Evolutionary conservation across 2,113 vertebrate species (phyloP).

Genomic region (Chaetodon auriga): DNA sequence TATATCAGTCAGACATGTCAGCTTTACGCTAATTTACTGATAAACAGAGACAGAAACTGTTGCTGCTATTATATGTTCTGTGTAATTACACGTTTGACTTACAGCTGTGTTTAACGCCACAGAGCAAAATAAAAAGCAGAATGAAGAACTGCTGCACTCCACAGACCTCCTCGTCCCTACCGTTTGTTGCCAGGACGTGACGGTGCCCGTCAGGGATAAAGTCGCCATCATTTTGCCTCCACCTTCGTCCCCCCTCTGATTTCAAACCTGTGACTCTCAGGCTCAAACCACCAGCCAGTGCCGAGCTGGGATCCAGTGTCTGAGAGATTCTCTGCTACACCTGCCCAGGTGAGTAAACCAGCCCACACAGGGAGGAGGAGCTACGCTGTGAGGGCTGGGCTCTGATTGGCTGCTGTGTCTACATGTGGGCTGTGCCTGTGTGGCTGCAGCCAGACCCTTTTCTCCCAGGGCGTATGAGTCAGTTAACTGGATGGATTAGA

Average conservation of each 20-base stretch:
- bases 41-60: neutral
- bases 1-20: slow-evolving; percentile 4
- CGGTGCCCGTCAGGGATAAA: slow-evolving; percentile 78
- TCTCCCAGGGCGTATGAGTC: slow-evolving; percentile 25
- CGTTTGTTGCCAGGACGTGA: slow-evolving; percentile 80
- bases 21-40: neutral
- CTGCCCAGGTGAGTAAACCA: slow-evolving; percentile 74
- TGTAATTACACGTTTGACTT: neutral
- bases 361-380: slow-evolving; percentile 56
- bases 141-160: neutral
- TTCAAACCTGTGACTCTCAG: slow-evolving; percentile 34
- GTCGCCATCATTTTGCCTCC: slow-evolving; percentile 83
- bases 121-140: neutral
- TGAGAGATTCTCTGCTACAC: slow-evolving; percentile 61
- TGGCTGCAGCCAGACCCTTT: slow-evolving; percentile 4
- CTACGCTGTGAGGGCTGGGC: neutral
- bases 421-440: slow-evolving; percentile 26
- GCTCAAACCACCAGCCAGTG: neutral
- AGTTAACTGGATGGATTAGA: slow-evolving; percentile 20
- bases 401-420: slow-evolving; percentile 52
- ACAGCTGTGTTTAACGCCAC: neutral
- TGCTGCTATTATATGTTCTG: neutral
- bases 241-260: slow-evolving; percentile 35
- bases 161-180: slow-evolving; percentile 72
- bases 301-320: slow-evolving; percentile 9